phyloP scores from a whole-genome alignment of 2,113 vertebrate species.

The Microtus pennsylvanicus region DNA sequence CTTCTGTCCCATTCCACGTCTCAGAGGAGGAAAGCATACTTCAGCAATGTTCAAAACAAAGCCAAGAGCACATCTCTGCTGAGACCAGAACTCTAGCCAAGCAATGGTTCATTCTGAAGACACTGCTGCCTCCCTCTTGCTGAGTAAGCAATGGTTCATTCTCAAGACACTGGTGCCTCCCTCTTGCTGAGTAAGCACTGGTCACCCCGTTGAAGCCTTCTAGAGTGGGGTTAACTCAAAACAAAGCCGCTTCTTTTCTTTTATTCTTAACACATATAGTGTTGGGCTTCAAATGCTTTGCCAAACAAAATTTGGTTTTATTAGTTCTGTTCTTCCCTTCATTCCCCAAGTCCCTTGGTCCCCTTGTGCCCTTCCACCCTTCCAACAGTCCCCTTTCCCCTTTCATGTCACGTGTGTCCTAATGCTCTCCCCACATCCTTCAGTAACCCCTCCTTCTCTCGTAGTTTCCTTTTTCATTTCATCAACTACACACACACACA shows the following conservation, averaged over 20 bases:
- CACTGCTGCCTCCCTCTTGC: not conserved
- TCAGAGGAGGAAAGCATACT: not conserved
- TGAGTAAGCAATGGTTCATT: not conserved
- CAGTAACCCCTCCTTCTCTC: not conserved
- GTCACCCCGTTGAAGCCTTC: not conserved
- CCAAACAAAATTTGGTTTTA: not conserved
- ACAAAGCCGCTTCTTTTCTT: not conserved
- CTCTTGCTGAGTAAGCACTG: not conserved
- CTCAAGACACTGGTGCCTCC: not conserved
- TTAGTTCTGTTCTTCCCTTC: not conserved
- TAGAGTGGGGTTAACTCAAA: not conserved
- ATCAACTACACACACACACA: not conserved
- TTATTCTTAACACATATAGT: not conserved
- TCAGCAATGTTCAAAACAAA: not conserved
- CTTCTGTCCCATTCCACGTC: not conserved
- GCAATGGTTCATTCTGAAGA: not conserved
- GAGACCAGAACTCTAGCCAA: not conserved
- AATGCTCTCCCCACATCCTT: not conserved
- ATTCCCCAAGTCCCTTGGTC: too few relatives aligned
- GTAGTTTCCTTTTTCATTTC: not conserved
- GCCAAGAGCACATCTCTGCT: not conserved
- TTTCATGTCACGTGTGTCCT: not conserved
- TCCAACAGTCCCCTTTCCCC: not conserved
- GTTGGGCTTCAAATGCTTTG: not conserved
- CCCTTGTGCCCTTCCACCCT: not conserved